Percentiles rank a stretch among this genome's conserved stretches.
These are phyloP conservation scores for Ypsolopha scabrella DNA, from an alignment of 2,888 invertebrate genomes.

Conservation along the genomic window DNA sequence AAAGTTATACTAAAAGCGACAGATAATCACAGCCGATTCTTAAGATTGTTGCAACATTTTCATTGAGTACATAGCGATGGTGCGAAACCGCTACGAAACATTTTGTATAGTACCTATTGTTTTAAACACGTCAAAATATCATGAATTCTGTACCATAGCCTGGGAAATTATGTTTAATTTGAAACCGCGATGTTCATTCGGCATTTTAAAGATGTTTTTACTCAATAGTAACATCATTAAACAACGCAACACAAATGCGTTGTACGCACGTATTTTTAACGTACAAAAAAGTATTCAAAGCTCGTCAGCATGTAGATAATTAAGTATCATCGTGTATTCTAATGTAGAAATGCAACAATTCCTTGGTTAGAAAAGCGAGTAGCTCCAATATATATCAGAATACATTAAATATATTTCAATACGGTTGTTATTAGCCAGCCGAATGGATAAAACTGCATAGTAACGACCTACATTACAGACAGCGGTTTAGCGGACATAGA, in stretches of 20 bases:
- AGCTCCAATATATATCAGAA: conserved; percentile 40
- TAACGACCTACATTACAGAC: conserved; percentile 2
- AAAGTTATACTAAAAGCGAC: conserved; percentile 62
- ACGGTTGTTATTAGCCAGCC: conserved; percentile 53
- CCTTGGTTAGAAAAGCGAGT: conserved; percentile 51
- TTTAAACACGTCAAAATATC: too few relatives aligned
- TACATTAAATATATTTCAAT: conserved; percentile 22
- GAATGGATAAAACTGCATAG: conserved; percentile 48
- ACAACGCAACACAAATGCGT: too few relatives aligned
- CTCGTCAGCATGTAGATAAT: too few relatives aligned
- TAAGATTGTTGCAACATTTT: too few relatives aligned
- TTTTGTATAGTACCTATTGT: too few relatives aligned
- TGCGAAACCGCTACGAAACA: background rate
- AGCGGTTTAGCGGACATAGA: conserved; percentile 3
- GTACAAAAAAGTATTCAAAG: background rate
- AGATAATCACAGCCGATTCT: conserved; percentile 53
- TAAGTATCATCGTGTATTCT: background rate
- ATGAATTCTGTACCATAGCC: too few relatives aligned
- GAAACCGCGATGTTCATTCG: too few relatives aligned
- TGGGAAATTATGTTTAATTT: too few relatives aligned
- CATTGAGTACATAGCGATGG: background rate
- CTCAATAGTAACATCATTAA: too few relatives aligned
- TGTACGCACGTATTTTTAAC: background rate
- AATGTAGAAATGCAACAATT: conserved; percentile 4
- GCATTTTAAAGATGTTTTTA: too few relatives aligned